Conservation (phyloP, 2,888 invertebrate species). For the Antheraea yamamai region DNA sequence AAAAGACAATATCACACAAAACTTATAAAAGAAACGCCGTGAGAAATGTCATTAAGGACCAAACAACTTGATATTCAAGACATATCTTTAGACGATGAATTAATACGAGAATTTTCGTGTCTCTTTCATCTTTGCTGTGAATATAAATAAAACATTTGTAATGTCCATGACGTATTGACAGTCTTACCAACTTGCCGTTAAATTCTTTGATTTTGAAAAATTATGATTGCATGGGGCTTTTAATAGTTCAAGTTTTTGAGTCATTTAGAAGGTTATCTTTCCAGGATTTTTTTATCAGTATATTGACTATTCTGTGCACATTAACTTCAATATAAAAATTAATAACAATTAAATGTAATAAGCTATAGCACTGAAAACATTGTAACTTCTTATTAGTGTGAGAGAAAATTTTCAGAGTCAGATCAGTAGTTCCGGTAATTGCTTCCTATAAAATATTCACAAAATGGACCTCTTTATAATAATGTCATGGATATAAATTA, state of each 20-base stretch:
- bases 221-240: not conserved
- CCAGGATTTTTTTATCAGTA: too few species aligned
- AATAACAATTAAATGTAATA: too few species aligned
- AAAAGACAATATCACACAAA: not conserved
- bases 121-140: not conserved
- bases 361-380: too few species aligned
- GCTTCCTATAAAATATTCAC: too few species aligned
- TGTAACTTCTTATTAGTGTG: too few species aligned
- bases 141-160: not conserved
- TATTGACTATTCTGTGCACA: too few species aligned
- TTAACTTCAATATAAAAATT: too few species aligned
- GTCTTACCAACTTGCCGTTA: not conserved
- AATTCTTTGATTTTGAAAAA: not conserved
- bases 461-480: too few species aligned
- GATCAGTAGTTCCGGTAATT: too few species aligned
- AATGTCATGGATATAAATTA: too few species aligned
- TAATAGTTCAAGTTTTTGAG: not conserved
- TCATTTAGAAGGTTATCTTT: too few species aligned
- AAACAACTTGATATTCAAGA: constrained; percentile 21
- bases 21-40: constrained; percentile 3
- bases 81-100: constrained; percentile 17
- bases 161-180: not conserved
- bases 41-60: constrained; percentile 11
- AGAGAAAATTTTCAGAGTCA: too few species aligned
- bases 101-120: constrained; percentile 12